These are phyloP conservation scores for Clostera curtula DNA, from an alignment of 2,888 invertebrate genomes.

Conservation along the genomic window DNA sequence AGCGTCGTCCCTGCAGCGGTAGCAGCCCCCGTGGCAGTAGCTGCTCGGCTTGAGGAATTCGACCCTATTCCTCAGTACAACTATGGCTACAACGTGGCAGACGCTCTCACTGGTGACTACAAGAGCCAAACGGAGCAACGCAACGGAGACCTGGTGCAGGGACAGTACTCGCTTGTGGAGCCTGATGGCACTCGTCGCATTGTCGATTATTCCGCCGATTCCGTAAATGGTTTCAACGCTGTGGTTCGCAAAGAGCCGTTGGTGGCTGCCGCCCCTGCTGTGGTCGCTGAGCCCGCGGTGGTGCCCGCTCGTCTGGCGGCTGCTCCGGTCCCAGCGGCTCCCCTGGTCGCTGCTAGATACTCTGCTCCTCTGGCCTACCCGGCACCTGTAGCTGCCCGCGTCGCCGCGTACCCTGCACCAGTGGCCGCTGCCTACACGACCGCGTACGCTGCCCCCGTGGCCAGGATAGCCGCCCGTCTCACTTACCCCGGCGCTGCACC, in stretches of 20 bases:
- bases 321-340: constrained; percentile 22
- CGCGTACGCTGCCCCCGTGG: constrained; percentile 29
- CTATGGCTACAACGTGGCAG: constrained; percentile 60
- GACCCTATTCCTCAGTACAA: constrained; percentile 76
- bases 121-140: constrained; percentile 67
- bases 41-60: constrained; percentile 57
- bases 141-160: constrained; percentile 70
- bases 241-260: constrained; percentile 57
- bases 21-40: constrained; percentile 37
- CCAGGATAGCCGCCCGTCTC: constrained; percentile 37
- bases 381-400: constrained; percentile 27
- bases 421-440: constrained; percentile 32
- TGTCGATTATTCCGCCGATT: constrained; percentile 58
- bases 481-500: constrained; percentile 41
- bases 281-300: constrained; percentile 46
- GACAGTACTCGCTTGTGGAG: constrained; percentile 58
- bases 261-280: constrained; percentile 44
- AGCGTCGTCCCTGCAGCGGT: constrained; percentile 39
- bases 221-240: constrained; percentile 60
- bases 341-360: constrained; percentile 32
- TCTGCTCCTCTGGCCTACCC: constrained; percentile 22
- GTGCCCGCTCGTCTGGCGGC: constrained; percentile 32
- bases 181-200: constrained; percentile 57
- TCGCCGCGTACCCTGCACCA: constrained; percentile 29
- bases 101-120: constrained; percentile 62